Evolutionary conservation across 2,113 vertebrate genomes (phyloP), one percentile per base, ranked within the genome.

Genomic region (Cnemophilus loriae): DNA sequence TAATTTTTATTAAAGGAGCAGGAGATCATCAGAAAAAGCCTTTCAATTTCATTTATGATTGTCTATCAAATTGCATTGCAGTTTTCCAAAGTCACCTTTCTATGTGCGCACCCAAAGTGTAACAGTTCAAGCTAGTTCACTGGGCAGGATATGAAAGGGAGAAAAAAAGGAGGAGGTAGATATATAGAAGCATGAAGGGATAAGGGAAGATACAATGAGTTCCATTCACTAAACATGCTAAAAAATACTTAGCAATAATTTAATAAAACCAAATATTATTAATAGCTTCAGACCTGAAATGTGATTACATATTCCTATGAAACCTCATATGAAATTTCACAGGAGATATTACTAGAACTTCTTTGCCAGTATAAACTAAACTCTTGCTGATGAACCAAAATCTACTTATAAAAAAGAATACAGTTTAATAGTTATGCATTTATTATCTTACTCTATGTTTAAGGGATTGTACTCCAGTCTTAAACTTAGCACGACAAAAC

Each of bases 1-100:
- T 93, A 93, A 80, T 89, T 96, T 91, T 94, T 95, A 94, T 87
- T 91, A 87, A 94, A 91, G 68, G 59, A 91, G 41, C 9, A 44
- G 27, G 8, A 4, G 14, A 56, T 82, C 80, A 91, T 53, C 19
- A 84, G 68, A 47, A 95, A 89, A 84, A 80, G 49, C 30, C 69
- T 86, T 91, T 94, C 61, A 80, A 30, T 80, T 84, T 73, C 53
- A 69, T 91, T 89, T 93, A 75, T 80, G 76, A 69, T 84, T 9
- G 0, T 80, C n/a, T 19, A 71, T 64, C 30, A 89, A 84, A 91
- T 10, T 76, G 9, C 37, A 80, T 42, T 64, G 41, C 11, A 64
- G 30, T 91, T 76, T 83, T 39, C 16, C 53, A 94, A 95, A 94
- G 87, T 89, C 90, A 94, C 59, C 63, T 94, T 94, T 76, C 67